phyloP scores from a whole-genome alignment of 2,888 invertebrate species.

The Seira musarum region DNA sequence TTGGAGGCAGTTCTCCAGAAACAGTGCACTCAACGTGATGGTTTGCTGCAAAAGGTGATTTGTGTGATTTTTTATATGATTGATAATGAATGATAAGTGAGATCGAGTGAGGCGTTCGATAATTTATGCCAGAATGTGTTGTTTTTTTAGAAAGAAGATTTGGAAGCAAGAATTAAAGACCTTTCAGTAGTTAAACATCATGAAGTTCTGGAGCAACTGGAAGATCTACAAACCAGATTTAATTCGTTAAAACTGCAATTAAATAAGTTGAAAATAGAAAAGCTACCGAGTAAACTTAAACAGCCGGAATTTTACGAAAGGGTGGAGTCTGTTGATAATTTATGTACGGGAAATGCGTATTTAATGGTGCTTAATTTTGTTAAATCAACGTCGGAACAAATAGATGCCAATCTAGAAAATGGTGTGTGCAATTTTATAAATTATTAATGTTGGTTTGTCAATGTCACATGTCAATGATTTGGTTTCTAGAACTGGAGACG shows the following conservation, averaged over 20 bases:
- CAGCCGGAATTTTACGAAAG: conserved; percentile 60
- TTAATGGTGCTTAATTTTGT: conserved; percentile 60
- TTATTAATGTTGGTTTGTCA: not conserved
- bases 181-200: conserved; percentile 30
- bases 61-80: not conserved
- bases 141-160: conserved; percentile 27
- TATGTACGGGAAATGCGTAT: conserved; percentile 63
- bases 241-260: conserved; percentile 48
- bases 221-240: conserved; percentile 34
- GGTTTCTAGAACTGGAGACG: conserved; percentile 58
- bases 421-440: conserved; percentile 26
- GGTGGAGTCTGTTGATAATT: conserved; percentile 57
- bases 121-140: not conserved
- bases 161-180: conserved; percentile 24
- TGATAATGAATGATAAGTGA: not conserved
- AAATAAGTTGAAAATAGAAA: conserved; percentile 56
- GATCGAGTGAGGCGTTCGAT: too few species aligned
- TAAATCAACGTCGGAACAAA: conserved; percentile 62
- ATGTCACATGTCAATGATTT: not conserved
- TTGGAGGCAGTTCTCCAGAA: conserved; percentile 25
- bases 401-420: conserved; percentile 66
- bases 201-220: conserved; percentile 34
- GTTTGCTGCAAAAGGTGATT: conserved; percentile 26
- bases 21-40: conserved; percentile 27
- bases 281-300: conserved; percentile 63